phyloP scores from a whole-genome alignment of 2,888 invertebrate species.

The Bugula neritina region DNA sequence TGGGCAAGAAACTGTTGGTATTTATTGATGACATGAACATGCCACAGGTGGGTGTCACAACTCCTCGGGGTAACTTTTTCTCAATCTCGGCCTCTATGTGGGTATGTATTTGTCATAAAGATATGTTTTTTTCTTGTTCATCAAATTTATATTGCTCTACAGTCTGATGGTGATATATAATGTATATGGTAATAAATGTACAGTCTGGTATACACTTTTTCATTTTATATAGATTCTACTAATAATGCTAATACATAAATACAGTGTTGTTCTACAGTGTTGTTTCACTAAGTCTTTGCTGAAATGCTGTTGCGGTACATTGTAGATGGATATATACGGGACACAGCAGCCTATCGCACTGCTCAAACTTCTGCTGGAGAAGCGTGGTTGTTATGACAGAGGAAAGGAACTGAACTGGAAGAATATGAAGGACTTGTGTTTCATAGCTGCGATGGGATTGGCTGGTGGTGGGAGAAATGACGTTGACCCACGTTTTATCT shows the following conservation, averaged over 20 bases:
- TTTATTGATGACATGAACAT: slow-evolving; percentile 31
- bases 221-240: too few species aligned
- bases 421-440: slow-evolving; percentile 29
- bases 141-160: not conserved
- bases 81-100: not conserved
- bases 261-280: too few species aligned
- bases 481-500: slow-evolving; percentile 31
- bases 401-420: slow-evolving; percentile 31
- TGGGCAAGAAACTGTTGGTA: slow-evolving; percentile 30
- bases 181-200: too few species aligned
- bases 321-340: slow-evolving; percentile 29
- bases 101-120: not conserved
- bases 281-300: too few species aligned
- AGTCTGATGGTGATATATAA: not conserved
- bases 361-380: slow-evolving; percentile 30
- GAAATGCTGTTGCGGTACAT: too few species aligned
- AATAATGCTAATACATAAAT: too few species aligned
- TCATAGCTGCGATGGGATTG: slow-evolving; percentile 30
- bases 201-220: too few species aligned
- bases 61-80: too few species aligned
- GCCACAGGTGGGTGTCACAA: slow-evolving; percentile 29
- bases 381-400: slow-evolving; percentile 30
- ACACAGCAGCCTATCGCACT: slow-evolving; percentile 31
- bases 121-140: not conserved
- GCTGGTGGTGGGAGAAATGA: slow-evolving; percentile 31